Percentiles rank a stretch among this genome's conserved stretches.
Evolutionary conservation across 2,797 vertebrate species (phyloP).

Genomic region (Zonotrichia albicollis): DNA sequence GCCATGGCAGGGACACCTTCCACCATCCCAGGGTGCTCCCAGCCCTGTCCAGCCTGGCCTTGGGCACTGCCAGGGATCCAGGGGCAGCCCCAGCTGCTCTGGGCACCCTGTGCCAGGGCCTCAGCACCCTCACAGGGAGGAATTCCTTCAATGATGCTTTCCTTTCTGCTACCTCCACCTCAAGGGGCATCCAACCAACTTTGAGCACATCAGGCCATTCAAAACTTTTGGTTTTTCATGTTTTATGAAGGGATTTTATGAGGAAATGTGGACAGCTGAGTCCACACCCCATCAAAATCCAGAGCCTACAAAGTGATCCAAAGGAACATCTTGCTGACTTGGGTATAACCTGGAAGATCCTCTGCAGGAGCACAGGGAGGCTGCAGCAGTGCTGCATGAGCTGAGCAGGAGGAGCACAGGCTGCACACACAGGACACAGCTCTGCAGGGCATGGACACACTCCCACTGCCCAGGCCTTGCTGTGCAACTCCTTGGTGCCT

Average conservation of each 20-base stretch:
- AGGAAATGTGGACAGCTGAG: neutral
- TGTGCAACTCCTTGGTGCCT: neutral
- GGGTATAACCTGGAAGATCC: neutral
- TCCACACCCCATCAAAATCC: neutral
- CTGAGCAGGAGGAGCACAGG: neutral
- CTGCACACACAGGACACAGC: accelerated
- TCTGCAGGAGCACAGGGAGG: neutral
- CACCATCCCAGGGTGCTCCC: neutral
- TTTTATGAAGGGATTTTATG: neutral
- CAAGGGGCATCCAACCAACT: neutral
- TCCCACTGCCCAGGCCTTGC: neutral
- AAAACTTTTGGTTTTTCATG: neutral
- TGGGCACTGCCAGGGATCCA: no score
- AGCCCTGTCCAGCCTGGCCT: no score
- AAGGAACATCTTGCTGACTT: neutral
- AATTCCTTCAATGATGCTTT: neutral
- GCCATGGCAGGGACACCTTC: neutral
- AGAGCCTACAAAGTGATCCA: neutral
- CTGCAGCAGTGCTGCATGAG: neutral
- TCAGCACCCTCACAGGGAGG: neutral
- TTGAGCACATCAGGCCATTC: neutral
- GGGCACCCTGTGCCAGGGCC: no score
- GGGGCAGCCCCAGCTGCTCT: no score
- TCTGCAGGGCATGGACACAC: neutral
- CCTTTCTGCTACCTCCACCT: neutral